A percentile compares a stretch with the other conserved stretches of the same genome.
phyloP scores from a whole-genome alignment of 2,113 vertebrate genomes.

The Grus americana region DNA sequence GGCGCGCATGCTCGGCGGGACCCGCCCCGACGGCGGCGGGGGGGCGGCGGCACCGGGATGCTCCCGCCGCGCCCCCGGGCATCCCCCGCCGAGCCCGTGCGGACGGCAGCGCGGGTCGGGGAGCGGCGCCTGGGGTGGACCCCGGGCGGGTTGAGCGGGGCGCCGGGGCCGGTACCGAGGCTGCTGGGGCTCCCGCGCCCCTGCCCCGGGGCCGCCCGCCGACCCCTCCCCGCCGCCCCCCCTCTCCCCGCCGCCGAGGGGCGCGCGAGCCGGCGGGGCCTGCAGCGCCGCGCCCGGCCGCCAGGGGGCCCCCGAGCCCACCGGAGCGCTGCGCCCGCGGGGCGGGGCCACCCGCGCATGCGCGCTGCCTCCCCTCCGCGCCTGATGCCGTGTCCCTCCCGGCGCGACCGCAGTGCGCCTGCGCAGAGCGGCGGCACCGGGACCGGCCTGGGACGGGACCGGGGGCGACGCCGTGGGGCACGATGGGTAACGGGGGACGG shows the following conservation, averaged over 20 bases:
- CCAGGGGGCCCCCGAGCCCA: background rate
- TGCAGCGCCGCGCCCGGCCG: background rate
- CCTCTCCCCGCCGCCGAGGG: too few relatives aligned
- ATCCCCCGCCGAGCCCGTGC: background rate
- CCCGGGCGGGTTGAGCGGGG: background rate
- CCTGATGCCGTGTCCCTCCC: background rate
- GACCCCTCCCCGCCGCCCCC: too few relatives aligned
- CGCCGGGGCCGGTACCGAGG: background rate
- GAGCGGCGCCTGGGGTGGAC: background rate
- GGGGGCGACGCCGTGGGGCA: background rate
- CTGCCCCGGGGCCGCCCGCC: too few relatives aligned
- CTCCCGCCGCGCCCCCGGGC: background rate
- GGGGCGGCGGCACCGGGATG: background rate
- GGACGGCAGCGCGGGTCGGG: background rate
- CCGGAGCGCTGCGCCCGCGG: too few relatives aligned
- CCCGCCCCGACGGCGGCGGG: background rate
- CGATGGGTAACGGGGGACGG: constrained; percentile 62
- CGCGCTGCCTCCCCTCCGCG: background rate
- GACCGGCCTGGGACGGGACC: background rate
- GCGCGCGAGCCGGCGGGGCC: too few relatives aligned
- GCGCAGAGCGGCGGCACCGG: background rate
- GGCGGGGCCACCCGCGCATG: background rate
- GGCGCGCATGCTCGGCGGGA: constrained; percentile 68
- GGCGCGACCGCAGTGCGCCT: background rate
- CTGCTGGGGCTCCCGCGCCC: background rate